A percentile compares a stretch with the other conserved stretches of the same genome.
These are phyloP conservation scores for Entelurus aequoreus DNA, from an alignment of 2,113 vertebrate genomes.

Conservation along the genomic window DNA sequence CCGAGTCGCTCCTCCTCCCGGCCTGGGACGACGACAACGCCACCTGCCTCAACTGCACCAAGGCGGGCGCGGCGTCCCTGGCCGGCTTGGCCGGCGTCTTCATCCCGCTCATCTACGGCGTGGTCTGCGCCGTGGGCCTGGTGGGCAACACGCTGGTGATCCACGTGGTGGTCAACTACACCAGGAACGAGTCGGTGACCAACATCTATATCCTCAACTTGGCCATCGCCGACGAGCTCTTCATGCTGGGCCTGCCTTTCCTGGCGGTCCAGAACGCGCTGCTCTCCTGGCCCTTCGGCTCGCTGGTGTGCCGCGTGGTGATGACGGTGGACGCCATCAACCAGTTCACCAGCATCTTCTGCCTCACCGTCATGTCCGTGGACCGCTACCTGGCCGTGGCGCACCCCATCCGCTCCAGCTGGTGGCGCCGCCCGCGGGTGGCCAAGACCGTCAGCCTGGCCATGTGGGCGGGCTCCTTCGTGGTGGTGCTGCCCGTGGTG, in stretches of 20 bases:
- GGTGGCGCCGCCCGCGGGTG: constrained; percentile 84
- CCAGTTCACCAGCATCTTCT: constrained; percentile 98
- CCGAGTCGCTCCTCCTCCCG: constrained; percentile 1
- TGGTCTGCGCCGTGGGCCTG: constrained; percentile 86
- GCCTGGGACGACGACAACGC: constrained; percentile 14
- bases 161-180: constrained; percentile 83
- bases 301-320: constrained; percentile 89
- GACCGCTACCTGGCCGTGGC: constrained; percentile 93
- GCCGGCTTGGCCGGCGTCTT: constrained; percentile 78
- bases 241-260: constrained; percentile 94
- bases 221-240: constrained; percentile 91
- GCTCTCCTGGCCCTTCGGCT: constrained; percentile 93
- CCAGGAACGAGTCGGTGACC: constrained; percentile 84
- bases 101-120: constrained; percentile 85
- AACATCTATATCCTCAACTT: constrained; percentile 94
- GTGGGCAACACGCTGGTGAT: constrained; percentile 91
- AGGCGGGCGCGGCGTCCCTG: constrained; percentile 26
- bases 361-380: constrained; percentile 91
- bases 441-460: constrained; percentile 83
- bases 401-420: constrained; percentile 82
- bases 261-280: constrained; percentile 88
- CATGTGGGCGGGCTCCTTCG: constrained; percentile 83
- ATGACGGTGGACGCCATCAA: constrained; percentile 95
- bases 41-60: constrained; percentile 46
- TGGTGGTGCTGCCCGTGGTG: constrained; percentile 90